Evolutionary conservation across 2,888 invertebrate species (phyloP), one percentile per base, ranked within the genome.

Genomic region (Choristoneura rosaceana): DNA sequence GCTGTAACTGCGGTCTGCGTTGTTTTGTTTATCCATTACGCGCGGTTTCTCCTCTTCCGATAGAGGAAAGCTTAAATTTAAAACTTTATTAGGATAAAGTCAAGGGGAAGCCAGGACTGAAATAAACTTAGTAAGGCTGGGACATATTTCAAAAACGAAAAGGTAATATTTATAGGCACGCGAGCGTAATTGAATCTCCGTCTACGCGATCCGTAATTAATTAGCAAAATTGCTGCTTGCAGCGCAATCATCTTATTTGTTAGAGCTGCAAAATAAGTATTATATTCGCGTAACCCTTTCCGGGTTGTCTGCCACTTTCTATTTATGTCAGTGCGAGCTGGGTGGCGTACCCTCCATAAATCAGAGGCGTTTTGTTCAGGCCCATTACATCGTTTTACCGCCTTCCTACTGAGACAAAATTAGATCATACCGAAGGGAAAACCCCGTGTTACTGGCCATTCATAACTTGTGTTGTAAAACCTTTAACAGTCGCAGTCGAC

Each of bases 321-420:
- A 90, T 90, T 87, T 88, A 87, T 86, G 89, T 88, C 87, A 86
- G 90, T 83, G 79, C 86, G 84, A 85, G 84, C 83, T 85, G 88
- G 87, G 89, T 86, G 88, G 87, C 84, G 82, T 78, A 87, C 84
- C 88, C 88, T 84, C 85, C 84, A 90, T 90, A 91, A 91, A 91
- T 91, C 91, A 90, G 89, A 85, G 87, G 86, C 90, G 87, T 91
- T 90, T 90, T 90, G 90, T 90, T 90, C 90, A 84, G 88, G 85
- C 85, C 90, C 89, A 91, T 92, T 91, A 91, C 91, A 83, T 79
- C 89, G 87, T 89, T 91, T 91, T 91, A 91, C 91, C 90, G 89
- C 90, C 88, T 89, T 89, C 86, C 87, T 90, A 89, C 90, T 87
- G 89, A 89, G 87, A 91, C 90, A 87, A 90, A 91, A 91, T 91